Conservation (phyloP, 2,113 vertebrate species). For the cattle (Bos taurus) region DNA sequence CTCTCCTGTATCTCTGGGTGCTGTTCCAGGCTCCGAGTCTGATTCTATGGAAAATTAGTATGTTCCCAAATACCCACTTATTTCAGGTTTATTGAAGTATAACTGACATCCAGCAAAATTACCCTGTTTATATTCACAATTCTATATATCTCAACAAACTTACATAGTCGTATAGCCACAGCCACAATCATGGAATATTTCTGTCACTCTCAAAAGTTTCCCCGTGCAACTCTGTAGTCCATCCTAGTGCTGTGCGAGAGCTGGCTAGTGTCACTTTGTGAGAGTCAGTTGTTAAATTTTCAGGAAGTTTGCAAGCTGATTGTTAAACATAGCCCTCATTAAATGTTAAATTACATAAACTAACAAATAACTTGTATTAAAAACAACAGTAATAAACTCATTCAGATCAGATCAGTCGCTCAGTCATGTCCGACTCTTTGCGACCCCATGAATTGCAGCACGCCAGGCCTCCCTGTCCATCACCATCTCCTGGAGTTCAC, state of each 20-base stretch:
- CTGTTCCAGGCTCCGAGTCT: neutral
- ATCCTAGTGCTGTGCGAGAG: neutral
- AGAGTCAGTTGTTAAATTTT: neutral
- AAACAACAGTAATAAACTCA: neutral
- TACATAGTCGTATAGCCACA: too few species aligned
- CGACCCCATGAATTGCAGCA: too few species aligned
- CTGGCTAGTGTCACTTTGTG: neutral
- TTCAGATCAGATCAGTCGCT: too few species aligned
- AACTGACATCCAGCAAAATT: neutral
- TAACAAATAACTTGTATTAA: neutral
- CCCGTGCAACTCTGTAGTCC: neutral
- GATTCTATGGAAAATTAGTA: neutral
- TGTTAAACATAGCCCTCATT: neutral
- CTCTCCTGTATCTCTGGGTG: neutral
- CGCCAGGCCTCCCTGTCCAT: too few species aligned
- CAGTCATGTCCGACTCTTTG: too few species aligned
- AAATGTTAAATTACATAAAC: neutral
- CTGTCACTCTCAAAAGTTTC: neutral
- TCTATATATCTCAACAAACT: neutral
- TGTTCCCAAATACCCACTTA: neutral
- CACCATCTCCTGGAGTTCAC: too few species aligned
- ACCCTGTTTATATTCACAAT: neutral
- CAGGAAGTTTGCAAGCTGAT: neutral
- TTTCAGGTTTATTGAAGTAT: neutral
- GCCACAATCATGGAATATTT: neutral